phyloP scores from a whole-genome alignment of 2,113 vertebrate species.

The Neoarius graeffei region DNA sequence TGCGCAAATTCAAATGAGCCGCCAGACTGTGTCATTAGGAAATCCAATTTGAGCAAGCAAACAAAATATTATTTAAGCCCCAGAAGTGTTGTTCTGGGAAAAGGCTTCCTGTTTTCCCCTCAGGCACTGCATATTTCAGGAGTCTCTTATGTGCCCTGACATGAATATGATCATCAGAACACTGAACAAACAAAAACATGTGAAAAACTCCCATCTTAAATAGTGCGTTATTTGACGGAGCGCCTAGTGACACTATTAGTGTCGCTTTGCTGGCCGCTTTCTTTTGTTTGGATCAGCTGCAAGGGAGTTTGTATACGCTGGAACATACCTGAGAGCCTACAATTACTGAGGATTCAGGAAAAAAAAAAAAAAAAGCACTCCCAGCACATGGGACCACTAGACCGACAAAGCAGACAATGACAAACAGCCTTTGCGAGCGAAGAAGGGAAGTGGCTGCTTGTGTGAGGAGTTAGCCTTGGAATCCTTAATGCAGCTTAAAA shows the following conservation, averaged over 20 bases:
- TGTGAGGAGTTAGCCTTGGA: conserved; percentile 30
- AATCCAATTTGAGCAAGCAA: not conserved
- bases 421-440: conserved; percentile 34
- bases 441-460: not conserved
- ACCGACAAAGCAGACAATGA: conserved; percentile 29
- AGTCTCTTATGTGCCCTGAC: not conserved
- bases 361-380: not conserved
- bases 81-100: not conserved
- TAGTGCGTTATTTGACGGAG: conserved; percentile 22
- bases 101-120: conserved; percentile 1
- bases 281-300: not conserved
- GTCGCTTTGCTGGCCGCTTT: conserved; percentile 1
- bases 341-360: conserved; percentile 14
- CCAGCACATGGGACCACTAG: conserved; percentile 29
- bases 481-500: conserved; percentile 53
- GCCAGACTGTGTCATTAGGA: not conserved
- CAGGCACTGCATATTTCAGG: not conserved
- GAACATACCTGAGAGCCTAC: conserved; percentile 27
- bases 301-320: not conserved
- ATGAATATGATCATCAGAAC: not conserved
- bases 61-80: not conserved
- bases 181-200: not conserved
- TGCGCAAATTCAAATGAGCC: not conserved
- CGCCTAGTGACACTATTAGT: conserved; percentile 7
- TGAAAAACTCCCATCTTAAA: not conserved